Base-by-base conservation (phyloP, 1,140 invertebrate species). In the Ips nitidus region DNA sequence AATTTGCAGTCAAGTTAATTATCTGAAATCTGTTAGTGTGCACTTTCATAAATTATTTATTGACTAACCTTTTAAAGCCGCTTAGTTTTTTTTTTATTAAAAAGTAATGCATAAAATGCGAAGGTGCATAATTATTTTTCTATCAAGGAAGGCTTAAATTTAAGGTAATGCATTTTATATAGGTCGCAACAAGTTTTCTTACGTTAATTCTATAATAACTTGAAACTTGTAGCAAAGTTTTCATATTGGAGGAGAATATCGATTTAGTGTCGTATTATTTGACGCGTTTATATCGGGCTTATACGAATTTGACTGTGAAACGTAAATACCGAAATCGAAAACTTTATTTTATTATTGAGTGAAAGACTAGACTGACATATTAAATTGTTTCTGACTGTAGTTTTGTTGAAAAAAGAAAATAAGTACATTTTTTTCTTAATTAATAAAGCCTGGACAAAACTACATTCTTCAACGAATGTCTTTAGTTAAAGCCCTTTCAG, bases 181-280 rank as follows among this genome's bases (percentile, higher is more conserved):
- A 50, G 45, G 6, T 42, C 42, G 57, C 41, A 59, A n/a, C 41
- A 22, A 22, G 22, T 59, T n/a, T 59, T 3, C 8, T 36, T n/a
- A 8, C 4, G 57, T 41, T 59, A 41, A 59, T 42, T n/a, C 57
- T 41, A 59, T 7, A 56, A 22, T 56, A 56, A 56, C 37, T 56
- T 37, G 22, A 36, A 59, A 42, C 4, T 42, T 59, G 6, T 42
- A 41, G 37, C 39, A 37, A 59, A 59, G 41, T 59, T 42, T 59
- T 36, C 57, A 59, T 59, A 38, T 59, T 59, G 38, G 42, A 5
- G 41, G 57, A 62, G 50, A 62, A n/a, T 62, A 62, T 62, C 50
- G 60, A 62, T 62, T 62, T 62, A 62, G 39, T 62, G 60, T 62
- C 60, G 47, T 62, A 62, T 52, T 62, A 62, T 62, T 62, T 59